Evolutionary conservation across 2,888 invertebrate genomes (phyloP), one percentile per base, ranked within the genome.

Genomic region (Dynastes grantii): DNA sequence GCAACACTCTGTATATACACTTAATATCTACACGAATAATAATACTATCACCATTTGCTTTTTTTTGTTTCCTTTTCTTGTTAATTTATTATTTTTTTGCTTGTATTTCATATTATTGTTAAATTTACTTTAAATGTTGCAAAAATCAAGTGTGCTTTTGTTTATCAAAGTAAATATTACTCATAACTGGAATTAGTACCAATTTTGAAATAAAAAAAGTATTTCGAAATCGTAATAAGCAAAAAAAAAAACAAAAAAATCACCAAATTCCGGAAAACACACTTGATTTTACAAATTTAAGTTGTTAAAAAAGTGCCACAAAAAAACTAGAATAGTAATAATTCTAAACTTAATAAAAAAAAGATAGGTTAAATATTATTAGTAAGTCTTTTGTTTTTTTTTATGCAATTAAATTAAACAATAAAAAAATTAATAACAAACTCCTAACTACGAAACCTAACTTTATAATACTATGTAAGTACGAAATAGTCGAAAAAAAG

Each of bases 1-100:
- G 32, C 6, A 37, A 37, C 32, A 37, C 32, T 37, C 32, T 37
- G 32, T 37, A 37, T 11, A 11, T 45, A 8, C 45, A 27, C 55
- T 61, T 75, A 75, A 61, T 8, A 27, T 49, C 45, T 51, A 51
- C 27, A 37, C 29, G 55, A 75, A 55, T 55, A 75, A 61, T 75
- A 75, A 75, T 40, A 58, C 73, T 73, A 75, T 75, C 73, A 75
- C 73, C 61, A 45, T n/a, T 27, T 75, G 40, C 45, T 75, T 75
- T 73, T 73, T 75, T 49, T 75, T 61, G 61, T 61, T 61, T 58
- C 22, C 45, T 45, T 45, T 45, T 45, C 45, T 45, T 45, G 6
- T 58, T 22, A 22, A 0, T 58, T 58, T 58, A 58, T 58, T 58
- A 22, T 58, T 58, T 58, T 58, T 58, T 58, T 53, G 53, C 53